Evolutionary conservation across 2,797 vertebrate species (phyloP), one percentile per base, ranked within the genome.

Genomic region (Pipistrellus pipistrellus): DNA sequence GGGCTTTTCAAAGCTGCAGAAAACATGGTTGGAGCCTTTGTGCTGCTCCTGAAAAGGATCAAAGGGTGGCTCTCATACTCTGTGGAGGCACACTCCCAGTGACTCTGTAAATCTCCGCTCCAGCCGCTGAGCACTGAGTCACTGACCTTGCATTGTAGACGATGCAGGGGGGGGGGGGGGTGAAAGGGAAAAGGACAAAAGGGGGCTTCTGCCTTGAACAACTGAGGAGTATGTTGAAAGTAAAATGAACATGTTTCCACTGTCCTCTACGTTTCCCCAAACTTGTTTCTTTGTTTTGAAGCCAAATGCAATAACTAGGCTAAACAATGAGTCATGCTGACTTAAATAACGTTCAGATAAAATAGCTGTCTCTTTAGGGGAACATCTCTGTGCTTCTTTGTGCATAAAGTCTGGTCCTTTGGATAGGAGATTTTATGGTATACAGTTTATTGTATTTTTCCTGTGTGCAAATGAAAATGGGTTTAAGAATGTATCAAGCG

Each of bases 291-390:
- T 87, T 97, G 41, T 17, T 94, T 97, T 92, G 76, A 78, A 86
- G 83, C 93, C 94, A 96, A 95, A 55, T 66, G n/a, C 21, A 78
- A 48, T 91, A 38, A 93, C 62, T 92, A 91, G 76, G 15, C 76
- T 95, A 96, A 97, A 96, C 95, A 93, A 21, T 87, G 62, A 96
- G 68, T 90, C 92, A 95, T 80, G 15, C 2, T 84, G 35, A 35
- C 53, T 72, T 85, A 57, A 73, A 90, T 93, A 97, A 91, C 95
- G 93, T 95, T 48, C 95, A 94, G 85, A 96, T 94, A 91, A 96
- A 96, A 89, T 90, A 92, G 41, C 91, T 95, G 51, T 84, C 85
- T 96, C 69, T 93, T 94, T 92, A 46, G 86, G 86, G 88, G 96
- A 94, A 87, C 38, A n/a, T 93, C 77, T 94, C 72, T 68, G 17